Evolutionary conservation across 2,113 vertebrate genomes (phyloP).

Genomic region (Pachypanchax playfairii): DNA sequence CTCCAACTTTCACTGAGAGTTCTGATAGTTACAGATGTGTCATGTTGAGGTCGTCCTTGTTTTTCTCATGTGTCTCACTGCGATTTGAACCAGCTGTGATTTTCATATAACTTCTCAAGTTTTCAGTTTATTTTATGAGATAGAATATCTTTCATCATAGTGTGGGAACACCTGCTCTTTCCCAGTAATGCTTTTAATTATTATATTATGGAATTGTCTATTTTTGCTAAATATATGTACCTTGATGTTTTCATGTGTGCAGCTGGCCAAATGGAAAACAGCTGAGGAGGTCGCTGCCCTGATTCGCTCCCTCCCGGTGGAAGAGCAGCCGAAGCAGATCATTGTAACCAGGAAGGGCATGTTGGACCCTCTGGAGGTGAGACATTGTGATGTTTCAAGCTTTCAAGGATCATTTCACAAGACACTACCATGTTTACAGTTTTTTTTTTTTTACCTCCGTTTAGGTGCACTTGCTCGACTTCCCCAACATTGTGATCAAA

Average conservation of each 20-base stretch:
- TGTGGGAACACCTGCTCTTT: neutral
- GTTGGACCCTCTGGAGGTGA: slow-evolving; percentile 97
- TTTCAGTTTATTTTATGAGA: neutral
- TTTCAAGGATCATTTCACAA: neutral
- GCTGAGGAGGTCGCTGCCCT: slow-evolving; percentile 98
- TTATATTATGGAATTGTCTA: neutral
- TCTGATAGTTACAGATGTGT: too few relatives aligned
- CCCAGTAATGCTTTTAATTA: accelerated
- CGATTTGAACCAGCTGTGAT: too few relatives aligned
- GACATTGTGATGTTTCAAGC: neutral
- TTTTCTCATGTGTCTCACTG: too few relatives aligned
- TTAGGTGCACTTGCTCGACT: slow-evolving; percentile 98
- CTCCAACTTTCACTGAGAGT: too few relatives aligned
- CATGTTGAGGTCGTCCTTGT: too few relatives aligned
- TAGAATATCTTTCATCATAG: too few relatives aligned
- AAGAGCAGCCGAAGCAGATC: slow-evolving; percentile 99
- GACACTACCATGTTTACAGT: neutral
- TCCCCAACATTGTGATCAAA: slow-evolving; percentile 99
- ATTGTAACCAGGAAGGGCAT: slow-evolving; percentile 99
- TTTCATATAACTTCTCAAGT: too few relatives aligned
- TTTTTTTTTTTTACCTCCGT: neutral
- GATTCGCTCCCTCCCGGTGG: slow-evolving; percentile 96
- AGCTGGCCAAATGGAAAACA: slow-evolving; percentile 99
- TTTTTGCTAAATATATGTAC: neutral
- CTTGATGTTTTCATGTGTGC: slow-evolving; percentile 30